phyloP scores from a whole-genome alignment of 2,797 vertebrate species.

The Sebastes trivittatus region DNA sequence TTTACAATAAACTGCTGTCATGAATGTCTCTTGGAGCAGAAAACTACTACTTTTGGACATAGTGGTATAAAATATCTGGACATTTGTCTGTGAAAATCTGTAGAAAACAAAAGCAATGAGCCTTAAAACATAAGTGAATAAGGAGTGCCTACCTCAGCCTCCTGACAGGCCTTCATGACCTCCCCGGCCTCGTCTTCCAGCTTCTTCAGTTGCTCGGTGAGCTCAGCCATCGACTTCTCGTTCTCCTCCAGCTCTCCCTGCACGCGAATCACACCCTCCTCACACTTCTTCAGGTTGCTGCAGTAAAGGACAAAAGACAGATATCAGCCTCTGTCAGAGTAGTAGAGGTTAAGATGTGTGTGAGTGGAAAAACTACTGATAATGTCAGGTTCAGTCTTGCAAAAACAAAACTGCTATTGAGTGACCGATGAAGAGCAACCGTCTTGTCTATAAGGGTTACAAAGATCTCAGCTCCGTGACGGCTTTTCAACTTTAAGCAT shows the following conservation, averaged over 20 bases:
- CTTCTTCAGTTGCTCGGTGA: slow-evolving; percentile 83
- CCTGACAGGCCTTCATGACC: slow-evolving; percentile 85
- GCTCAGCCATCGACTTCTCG: slow-evolving; percentile 78
- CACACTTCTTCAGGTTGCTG: slow-evolving; percentile 93
- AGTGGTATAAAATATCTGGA: background rate
- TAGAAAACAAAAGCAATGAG: background rate
- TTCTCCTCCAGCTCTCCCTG: slow-evolving; percentile 88
- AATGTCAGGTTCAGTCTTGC: background rate
- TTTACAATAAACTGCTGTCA: background rate
- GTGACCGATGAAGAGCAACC: background rate
- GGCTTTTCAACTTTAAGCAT: background rate
- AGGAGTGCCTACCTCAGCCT: slow-evolving; percentile 86
- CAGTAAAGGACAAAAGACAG: background rate
- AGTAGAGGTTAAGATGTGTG: background rate
- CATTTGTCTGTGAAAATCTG: background rate
- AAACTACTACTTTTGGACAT: background rate
- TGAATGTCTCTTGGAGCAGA: background rate
- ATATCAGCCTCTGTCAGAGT: background rate
- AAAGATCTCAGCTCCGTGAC: background rate
- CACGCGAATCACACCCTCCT: slow-evolving; percentile 83
- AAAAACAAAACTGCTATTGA: background rate
- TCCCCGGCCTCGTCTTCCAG: slow-evolving; percentile 89
- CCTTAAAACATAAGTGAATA: background rate
- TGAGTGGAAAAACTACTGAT: background rate
- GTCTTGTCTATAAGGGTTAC: background rate